phyloP scores from a whole-genome alignment of 2,888 invertebrate genomes.

The Caenorhabditis afra region DNA sequence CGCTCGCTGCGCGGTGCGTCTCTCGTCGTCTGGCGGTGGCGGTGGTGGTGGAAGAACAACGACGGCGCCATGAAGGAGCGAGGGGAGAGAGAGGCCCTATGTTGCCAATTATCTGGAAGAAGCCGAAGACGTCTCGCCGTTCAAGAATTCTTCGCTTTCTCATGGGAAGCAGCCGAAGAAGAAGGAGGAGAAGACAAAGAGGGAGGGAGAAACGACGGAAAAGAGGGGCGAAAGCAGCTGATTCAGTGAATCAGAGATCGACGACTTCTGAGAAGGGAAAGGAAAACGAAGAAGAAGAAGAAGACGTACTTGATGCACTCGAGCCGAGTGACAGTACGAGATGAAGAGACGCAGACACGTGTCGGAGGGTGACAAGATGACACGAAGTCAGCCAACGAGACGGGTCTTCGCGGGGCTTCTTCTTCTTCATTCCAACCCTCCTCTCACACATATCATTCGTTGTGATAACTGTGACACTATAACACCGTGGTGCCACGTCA shows the following conservation, averaged over 20 bases:
- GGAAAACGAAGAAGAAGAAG: conserved; percentile 8
- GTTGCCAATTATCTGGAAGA: conserved; percentile 37
- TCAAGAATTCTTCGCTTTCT: conserved; percentile 4
- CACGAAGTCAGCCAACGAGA: background rate
- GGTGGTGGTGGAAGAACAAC: conserved; percentile 14
- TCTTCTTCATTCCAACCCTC: background rate
- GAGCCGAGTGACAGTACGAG: background rate
- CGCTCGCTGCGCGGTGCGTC: background rate
- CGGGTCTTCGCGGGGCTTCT: conserved; percentile 6
- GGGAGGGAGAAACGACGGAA: background rate
- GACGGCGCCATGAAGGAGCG: conserved; percentile 4
- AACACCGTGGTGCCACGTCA: conserved; percentile 3
- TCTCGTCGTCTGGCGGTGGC: conserved; percentile 27
- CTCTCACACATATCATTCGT: background rate
- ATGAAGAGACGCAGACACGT: conserved; percentile 9
- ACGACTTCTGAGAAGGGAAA: conserved; percentile 5
- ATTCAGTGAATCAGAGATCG: conserved; percentile 52
- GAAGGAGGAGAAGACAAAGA: background rate
- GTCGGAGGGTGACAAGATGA: conserved; percentile 27
- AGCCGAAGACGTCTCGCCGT: conserved; percentile 16
- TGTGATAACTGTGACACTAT: conserved; percentile 7
- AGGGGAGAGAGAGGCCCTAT: background rate
- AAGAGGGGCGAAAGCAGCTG: conserved; percentile 21
- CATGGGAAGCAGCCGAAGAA: conserved; percentile 11
- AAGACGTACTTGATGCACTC: conserved; percentile 46